Evolutionary conservation across 2,797 vertebrate genomes (phyloP), one percentile per base, ranked within the genome.

Genomic region (Fistularia commersonii): DNA sequence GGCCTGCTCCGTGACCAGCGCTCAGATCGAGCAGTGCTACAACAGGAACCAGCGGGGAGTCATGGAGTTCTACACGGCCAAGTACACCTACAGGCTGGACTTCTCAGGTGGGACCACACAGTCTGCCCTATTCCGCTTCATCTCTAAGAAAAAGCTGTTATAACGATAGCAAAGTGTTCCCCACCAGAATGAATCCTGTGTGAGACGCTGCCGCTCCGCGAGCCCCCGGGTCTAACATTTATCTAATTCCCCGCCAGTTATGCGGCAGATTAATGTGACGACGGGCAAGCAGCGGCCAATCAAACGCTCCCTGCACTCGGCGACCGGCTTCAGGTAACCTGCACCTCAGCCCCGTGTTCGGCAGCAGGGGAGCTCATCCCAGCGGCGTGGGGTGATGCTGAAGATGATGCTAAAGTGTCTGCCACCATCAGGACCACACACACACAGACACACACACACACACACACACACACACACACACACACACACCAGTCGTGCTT

Each of bases 261-360:
- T 99, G 97, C 95, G 92, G 60, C 97, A 98, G 84, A 92, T 90
- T 74, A 99, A 99, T 51, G 80, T 96, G 39, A 94, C 88, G 5
- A 98, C 95, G 1, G 94, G 95, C 54, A 97, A 93, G 69, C 93
- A 97, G 73, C 90, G 95, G 48, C 91, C 93, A 23, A 93, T 99
- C 74, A 98, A 96, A 72, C 89, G 97, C 72, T 95, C 96, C 46
- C 89, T 96, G 7, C 95, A 95, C 81, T 95, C 94, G 54, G 85
- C 93, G 47, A 96, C 91, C 67, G 92, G 94, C 61, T 99, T 98
- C 88, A 95, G 96, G 96, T 98, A 87, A 83, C n/a, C n/a, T n/a
- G n/a, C n/a, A n/a, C n/a, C n/a, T n/a, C n/a, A 38, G 5, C 9
- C 9, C 7, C 23, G 7, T 9, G 5, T 0, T 35, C 3, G 3